These are phyloP conservation scores for Gouania willdenowi DNA, from an alignment of 2,797 vertebrate species.

Conservation along the genomic window DNA sequence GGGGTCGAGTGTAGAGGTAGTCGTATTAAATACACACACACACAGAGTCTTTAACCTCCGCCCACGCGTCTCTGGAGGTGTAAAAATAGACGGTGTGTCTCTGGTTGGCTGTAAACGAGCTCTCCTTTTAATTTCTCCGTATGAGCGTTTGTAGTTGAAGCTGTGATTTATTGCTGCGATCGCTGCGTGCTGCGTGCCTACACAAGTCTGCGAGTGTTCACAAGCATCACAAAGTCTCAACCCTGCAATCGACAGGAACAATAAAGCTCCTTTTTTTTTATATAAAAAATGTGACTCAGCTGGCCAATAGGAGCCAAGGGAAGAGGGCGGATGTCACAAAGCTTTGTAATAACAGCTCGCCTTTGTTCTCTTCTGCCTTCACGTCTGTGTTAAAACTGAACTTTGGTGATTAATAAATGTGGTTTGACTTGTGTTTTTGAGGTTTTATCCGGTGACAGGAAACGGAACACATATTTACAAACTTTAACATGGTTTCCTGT, in stretches of 20 bases:
- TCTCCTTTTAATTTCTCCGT: neutral
- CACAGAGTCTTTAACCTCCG: too few species aligned
- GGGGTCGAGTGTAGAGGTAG: too few species aligned
- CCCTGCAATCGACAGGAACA: slow-evolving; percentile 46
- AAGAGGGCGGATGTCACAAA: slow-evolving; percentile 26
- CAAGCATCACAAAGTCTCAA: slow-evolving; percentile 7
- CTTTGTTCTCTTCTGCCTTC: slow-evolving; percentile 35
- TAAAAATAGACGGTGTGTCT: slow-evolving; percentile 44
- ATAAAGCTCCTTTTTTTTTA: slow-evolving; percentile 34
- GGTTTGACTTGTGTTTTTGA: too few species aligned
- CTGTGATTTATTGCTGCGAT: too few species aligned
- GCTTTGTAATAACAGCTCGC: slow-evolving; percentile 19
- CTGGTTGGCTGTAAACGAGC: neutral
- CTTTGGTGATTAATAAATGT: too few species aligned
- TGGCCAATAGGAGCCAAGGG: slow-evolving; percentile 46
- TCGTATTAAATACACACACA: slow-evolving; percentile 31
- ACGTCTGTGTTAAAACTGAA: slow-evolving; percentile 8
- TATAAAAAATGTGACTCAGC: slow-evolving; percentile 46
- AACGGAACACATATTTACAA: too few species aligned
- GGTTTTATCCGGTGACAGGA: too few species aligned
- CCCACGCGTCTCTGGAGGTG: slow-evolving; percentile 22
- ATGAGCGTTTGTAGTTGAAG: neutral
- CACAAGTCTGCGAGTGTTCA: neutral
- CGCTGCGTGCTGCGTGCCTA: neutral
- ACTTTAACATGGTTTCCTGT: too few species aligned